phyloP scores from a whole-genome alignment of 2,888 invertebrate genomes.

The Andricus quercusramuli region DNA sequence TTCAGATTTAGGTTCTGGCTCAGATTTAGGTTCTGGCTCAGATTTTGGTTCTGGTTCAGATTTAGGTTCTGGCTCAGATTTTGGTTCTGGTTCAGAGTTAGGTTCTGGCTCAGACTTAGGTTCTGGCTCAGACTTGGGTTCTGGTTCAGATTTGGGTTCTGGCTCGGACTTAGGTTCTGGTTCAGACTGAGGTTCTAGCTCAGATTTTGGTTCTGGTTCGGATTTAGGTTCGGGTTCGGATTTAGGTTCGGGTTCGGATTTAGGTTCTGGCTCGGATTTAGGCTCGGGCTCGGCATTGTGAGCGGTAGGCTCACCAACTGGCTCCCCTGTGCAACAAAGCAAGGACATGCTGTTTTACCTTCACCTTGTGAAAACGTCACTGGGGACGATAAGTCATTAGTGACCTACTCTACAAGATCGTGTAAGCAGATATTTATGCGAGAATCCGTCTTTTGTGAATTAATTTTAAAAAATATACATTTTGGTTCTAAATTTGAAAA shows the following conservation, averaged over 20 bases:
- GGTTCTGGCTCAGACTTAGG: constrained; percentile 77
- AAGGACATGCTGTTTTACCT: constrained; percentile 73
- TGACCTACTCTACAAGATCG: constrained; percentile 45
- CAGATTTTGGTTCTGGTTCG: constrained; percentile 75
- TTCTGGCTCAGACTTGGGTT: constrained; percentile 73
- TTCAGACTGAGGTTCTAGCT: constrained; percentile 77
- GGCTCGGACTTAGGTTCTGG: constrained; percentile 78
- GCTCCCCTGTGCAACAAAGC: constrained; percentile 78
- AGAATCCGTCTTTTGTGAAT: neutral
- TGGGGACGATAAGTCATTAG: constrained; percentile 36
- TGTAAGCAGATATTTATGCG: neutral
- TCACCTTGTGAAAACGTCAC: constrained; percentile 67
- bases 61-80: constrained; percentile 74
- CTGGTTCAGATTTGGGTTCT: constrained; percentile 67
- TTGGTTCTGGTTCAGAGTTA: constrained; percentile 69
- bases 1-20: constrained; percentile 76
- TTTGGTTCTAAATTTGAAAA: no score
- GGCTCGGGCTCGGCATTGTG: constrained; percentile 70
- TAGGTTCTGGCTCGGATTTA: constrained; percentile 75
- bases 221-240: constrained; percentile 64
- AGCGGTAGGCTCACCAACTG: constrained; percentile 69
- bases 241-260: constrained; percentile 70
- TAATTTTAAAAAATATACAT: neutral
- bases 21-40: constrained; percentile 76
- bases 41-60: constrained; percentile 80